These are phyloP conservation scores for Intellagama lesueurii DNA, from an alignment of 2,797 vertebrate species.

Conservation along the genomic window DNA sequence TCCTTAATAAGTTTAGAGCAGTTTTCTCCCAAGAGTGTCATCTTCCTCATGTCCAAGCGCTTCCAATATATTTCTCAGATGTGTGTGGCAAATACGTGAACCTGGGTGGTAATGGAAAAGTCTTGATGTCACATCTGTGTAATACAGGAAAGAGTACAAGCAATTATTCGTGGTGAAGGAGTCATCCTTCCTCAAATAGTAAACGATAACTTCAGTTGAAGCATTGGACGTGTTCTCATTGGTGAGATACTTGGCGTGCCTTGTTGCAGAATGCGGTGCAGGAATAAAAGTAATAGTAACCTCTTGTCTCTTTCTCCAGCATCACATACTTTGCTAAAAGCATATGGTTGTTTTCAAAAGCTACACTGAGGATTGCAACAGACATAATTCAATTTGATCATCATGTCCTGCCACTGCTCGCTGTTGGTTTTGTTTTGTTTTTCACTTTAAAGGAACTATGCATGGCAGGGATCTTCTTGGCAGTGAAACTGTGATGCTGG, in stretches of 20 bases:
- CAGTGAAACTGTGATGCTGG: background rate
- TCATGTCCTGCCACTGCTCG: background rate
- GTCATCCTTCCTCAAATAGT: background rate
- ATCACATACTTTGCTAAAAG: background rate
- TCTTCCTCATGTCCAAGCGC: constrained; percentile 12
- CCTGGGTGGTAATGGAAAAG: background rate
- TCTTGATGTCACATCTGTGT: background rate
- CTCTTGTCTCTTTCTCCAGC: background rate
- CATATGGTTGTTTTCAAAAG: background rate
- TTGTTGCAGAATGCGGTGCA: background rate
- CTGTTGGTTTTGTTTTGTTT: background rate
- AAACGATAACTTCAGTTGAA: constrained; percentile 13
- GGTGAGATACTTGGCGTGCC: background rate
- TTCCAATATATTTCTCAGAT: constrained; percentile 19
- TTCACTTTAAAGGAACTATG: background rate
- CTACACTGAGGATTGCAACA: background rate
- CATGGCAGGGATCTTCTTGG: background rate
- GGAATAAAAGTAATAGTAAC: background rate
- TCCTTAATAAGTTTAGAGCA: constrained; percentile 18
- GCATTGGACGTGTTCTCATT: background rate
- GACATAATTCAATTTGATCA: background rate
- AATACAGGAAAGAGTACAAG: background rate
- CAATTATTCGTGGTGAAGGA: background rate
- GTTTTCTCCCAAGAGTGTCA: constrained; percentile 7
- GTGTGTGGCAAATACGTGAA: constrained; percentile 4